Evolutionary conservation across 2,113 vertebrate genomes (phyloP).

Genomic region (Elephas maximus): DNA sequence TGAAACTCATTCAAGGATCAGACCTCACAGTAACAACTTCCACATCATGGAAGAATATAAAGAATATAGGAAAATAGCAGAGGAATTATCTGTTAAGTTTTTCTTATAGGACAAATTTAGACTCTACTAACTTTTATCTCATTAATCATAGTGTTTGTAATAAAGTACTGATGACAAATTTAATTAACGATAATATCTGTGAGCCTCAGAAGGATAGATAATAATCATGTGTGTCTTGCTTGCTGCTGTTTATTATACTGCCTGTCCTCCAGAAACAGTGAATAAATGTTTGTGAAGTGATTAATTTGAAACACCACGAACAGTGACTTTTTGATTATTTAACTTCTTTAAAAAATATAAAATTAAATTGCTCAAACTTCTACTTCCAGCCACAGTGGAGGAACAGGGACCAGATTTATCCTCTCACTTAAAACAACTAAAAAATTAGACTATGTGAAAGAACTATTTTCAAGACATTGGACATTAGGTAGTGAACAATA

Average conservation of each 20-base stretch:
- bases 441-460: background rate
- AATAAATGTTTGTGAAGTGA: slow-evolving; percentile 8
- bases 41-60: slow-evolving; percentile 5
- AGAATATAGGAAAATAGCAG: background rate
- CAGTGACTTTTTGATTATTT: background rate
- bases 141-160: background rate
- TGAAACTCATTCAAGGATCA: slow-evolving; percentile 3
- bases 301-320: slow-evolving; percentile 31
- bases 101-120: background rate
- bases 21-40: background rate
- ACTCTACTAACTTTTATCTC: background rate
- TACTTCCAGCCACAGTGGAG: background rate
- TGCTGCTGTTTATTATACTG: background rate
- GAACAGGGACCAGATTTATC: background rate
- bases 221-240: background rate
- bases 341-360: slow-evolving; percentile 9
- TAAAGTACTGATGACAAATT: background rate
- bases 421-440: background rate
- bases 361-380: background rate
- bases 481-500: background rate
- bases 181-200: background rate
- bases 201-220: background rate
- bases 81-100: background rate
- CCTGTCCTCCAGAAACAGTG: background rate
- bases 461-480: background rate